Evolutionary conservation across 2,888 invertebrate species (phyloP).

Genomic region (Cataglyphis cursor): DNA sequence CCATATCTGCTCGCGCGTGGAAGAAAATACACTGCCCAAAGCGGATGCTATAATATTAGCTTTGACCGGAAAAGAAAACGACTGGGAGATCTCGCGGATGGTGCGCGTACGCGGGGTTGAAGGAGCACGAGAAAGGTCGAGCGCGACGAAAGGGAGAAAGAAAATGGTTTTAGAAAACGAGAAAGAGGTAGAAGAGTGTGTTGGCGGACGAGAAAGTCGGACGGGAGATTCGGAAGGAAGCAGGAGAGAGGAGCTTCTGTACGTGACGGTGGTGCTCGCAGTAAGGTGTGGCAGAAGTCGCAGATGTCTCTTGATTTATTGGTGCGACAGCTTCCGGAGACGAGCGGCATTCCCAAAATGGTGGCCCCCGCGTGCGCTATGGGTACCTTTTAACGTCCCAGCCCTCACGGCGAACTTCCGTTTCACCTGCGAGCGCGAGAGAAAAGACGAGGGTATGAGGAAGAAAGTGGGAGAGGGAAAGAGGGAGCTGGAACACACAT

Average conservation of each 20-base stretch:
- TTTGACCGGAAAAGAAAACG: constrained; percentile 50
- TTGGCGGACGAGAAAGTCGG: constrained; percentile 47
- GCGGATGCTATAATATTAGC: constrained; percentile 72
- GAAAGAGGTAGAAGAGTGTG: constrained; percentile 49
- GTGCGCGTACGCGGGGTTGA: constrained; percentile 8
- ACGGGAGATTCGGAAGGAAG: constrained; percentile 60
- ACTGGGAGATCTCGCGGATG: constrained; percentile 5
- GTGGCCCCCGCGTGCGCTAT: constrained; percentile 58
- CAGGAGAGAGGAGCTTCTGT: constrained; percentile 71
- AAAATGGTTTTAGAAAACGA: constrained; percentile 44
- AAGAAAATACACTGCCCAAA: constrained; percentile 57
- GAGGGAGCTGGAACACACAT: background rate
- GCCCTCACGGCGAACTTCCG: constrained; percentile 60
- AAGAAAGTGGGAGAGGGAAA: background rate
- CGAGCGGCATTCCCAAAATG: constrained; percentile 81
- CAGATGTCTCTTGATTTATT: constrained; percentile 85
- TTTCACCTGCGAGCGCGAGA: constrained; percentile 57
- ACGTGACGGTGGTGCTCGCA: constrained; percentile 73
- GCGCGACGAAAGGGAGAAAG: constrained; percentile 18
- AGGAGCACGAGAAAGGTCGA: background rate
- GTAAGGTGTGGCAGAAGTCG: constrained; percentile 80
- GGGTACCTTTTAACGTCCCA: constrained; percentile 35
- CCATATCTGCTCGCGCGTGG: background rate
- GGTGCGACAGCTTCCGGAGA: constrained; percentile 83
- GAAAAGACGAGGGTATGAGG: background rate